Base-by-base conservation (phyloP, 2,113 vertebrate species). In the Oostethus manadensis region DNA sequence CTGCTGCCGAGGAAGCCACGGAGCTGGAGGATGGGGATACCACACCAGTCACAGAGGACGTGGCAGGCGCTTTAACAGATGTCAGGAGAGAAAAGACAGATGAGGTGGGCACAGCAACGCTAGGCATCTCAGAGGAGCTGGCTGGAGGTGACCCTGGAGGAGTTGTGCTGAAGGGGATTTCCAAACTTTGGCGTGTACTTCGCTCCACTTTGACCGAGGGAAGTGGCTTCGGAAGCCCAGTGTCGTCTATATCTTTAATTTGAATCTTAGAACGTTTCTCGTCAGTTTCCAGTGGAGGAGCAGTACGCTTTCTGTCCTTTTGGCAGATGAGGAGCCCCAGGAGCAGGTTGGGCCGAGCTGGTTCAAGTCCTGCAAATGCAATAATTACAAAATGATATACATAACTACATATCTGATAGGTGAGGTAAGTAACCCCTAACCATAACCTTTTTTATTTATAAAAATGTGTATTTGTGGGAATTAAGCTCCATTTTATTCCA, bases 301-400 rank as follows among this genome's bases (percentile, higher is more conserved):
- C 88, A 14, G 84, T 79, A 16, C 97, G 93, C 49, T 98, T 98
- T 50, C 85, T 86, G 62, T 91, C 90, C 62, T 97, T 98, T 65
- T 99, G 97, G 78, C 97, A 98, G 84, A 99, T 97, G 3, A 99
- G 88, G 58, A 99, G 69, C 17, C 97, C 97, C 10, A 99, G 89
- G 56, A 99, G 94, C 38, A 99, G 90, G 87, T 98, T 99, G 5
- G 97, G 96, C 45, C 96, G 97, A 20, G 92, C 92, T 21, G 93
- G 91, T 76, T 99, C 96, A 15, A 99, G 93, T 46, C 97, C 97
- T 99, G 80, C 18, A 85, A 89, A 17, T 60, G n/a, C 38, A 44
- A 13, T 18, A 15, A 56, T 29, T 44, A 56, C n/a, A 55, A 26
- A 40, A 21, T 3, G 10, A 14, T 35, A n/a, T 10, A 35, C 18